Percentiles rank a stretch among this genome's conserved stretches.
Conservation (phyloP, 1,140 invertebrate species). For the Papilio polyxenes region DNA sequence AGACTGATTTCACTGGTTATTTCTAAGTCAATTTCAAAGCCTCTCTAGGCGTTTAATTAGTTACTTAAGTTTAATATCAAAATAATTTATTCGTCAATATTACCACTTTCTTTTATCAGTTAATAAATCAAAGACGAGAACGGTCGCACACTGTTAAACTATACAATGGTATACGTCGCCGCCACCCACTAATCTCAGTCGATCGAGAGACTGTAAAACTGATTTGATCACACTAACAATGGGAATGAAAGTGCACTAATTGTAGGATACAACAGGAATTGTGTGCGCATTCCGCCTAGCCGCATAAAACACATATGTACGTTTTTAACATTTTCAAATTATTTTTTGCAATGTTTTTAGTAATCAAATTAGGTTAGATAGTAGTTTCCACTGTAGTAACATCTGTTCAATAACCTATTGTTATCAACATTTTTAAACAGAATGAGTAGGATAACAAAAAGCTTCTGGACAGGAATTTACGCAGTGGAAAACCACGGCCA, state of each 20-base stretch:
- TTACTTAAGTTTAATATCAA: no score
- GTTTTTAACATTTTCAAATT: neutral
- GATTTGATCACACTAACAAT: conserved; percentile 75
- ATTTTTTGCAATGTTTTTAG: no score
- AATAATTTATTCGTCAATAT: neutral
- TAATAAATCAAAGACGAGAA: neutral
- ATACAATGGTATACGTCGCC: conserved; percentile 42
- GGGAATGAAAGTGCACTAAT: conserved; percentile 75
- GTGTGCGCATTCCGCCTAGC: conserved; percentile 44
- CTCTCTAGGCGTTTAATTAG: no score
- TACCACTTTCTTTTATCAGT: neutral
- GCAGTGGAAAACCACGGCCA: no score
- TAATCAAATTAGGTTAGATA: no score
- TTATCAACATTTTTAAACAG: no score
- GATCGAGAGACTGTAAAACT: conserved; percentile 72
- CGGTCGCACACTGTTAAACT: conserved; percentile 38
- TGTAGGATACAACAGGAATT: conserved; percentile 65
- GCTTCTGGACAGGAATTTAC: no score
- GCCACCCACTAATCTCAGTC: conserved; percentile 59
- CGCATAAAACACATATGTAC: conserved; percentile 8
- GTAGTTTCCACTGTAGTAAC: no score
- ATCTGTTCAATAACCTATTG: no score
- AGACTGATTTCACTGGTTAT: no score
- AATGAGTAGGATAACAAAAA: no score
- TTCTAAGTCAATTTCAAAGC: no score